Percentiles rank a stretch among this genome's conserved stretches.
These are phyloP conservation scores for Stenodema calcarata DNA, from an alignment of 2,888 invertebrate genomes.

Conservation along the genomic window DNA sequence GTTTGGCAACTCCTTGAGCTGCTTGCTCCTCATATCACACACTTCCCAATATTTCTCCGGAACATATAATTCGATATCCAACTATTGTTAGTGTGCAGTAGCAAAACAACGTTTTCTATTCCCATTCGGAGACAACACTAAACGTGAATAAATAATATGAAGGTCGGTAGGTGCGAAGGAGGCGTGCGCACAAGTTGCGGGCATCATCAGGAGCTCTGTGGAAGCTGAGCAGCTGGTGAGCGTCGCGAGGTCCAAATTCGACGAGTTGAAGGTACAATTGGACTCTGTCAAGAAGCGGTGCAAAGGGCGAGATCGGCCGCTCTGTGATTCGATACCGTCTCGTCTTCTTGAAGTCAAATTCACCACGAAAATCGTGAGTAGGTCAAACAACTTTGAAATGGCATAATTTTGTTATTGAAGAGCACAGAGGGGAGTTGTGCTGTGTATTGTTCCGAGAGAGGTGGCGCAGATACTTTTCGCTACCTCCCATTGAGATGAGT, in stretches of 20 bases:
- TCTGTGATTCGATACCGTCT: slow-evolving; percentile 79
- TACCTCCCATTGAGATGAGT: too few species aligned
- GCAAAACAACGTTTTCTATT: background rate
- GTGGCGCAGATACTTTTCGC: too few species aligned
- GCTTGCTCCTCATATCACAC: too few species aligned
- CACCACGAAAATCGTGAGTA: slow-evolving; percentile 62
- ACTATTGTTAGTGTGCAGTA: too few species aligned
- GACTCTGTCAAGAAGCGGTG: slow-evolving; percentile 72
- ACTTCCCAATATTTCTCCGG: too few species aligned
- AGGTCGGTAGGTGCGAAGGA: slow-evolving; percentile 51
- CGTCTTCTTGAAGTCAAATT: slow-evolving; percentile 72
- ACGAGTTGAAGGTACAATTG: slow-evolving; percentile 59
- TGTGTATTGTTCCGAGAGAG: too few species aligned
- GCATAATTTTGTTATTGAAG: too few species aligned
- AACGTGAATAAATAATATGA: slow-evolving; percentile 37
- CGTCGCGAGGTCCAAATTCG: slow-evolving; percentile 32
- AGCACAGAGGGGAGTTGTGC: too few species aligned
- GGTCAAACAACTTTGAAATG: too few species aligned
- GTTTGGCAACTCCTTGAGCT: too few species aligned
- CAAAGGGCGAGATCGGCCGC: slow-evolving; percentile 71
- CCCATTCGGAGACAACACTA: background rate
- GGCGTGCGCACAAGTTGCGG: slow-evolving; percentile 48
- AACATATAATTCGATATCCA: too few species aligned
- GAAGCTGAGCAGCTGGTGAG: slow-evolving; percentile 42
- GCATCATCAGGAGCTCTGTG: slow-evolving; percentile 33